These are phyloP conservation scores for Scolopax rusticola DNA, from an alignment of 2,797 vertebrate species.

Conservation along the genomic window DNA sequence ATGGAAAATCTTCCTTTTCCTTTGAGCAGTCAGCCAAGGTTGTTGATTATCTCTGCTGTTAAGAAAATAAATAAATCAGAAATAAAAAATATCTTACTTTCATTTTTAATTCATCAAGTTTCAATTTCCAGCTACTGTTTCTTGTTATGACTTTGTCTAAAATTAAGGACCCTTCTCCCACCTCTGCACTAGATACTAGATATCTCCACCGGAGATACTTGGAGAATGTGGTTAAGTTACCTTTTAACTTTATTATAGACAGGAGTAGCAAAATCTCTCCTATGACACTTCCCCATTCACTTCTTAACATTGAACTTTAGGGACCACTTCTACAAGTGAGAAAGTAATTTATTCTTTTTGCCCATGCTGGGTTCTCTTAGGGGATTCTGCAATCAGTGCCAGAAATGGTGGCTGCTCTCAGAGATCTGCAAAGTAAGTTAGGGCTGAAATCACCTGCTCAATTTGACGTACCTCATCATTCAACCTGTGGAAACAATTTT, in stretches of 20 bases:
- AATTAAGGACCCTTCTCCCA: constrained; percentile 19
- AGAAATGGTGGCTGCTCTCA: background rate
- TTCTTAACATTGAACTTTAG: background rate
- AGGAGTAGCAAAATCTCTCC: constrained; percentile 7
- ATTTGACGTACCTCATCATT: background rate
- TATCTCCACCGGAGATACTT: background rate
- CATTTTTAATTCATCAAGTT: background rate
- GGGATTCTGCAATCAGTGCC: background rate
- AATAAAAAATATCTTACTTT: background rate
- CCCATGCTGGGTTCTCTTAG: background rate
- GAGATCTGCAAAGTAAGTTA: background rate
- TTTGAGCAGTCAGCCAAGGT: background rate
- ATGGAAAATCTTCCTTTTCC: background rate
- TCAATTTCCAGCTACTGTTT: background rate
- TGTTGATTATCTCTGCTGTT: background rate
- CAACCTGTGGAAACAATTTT: background rate
- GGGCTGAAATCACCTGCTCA: background rate
- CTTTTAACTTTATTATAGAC: constrained; percentile 46
- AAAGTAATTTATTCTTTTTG: constrained; percentile 33
- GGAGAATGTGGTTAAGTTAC: background rate
- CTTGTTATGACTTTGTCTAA: background rate
- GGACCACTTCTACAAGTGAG: background rate
- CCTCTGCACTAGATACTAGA: background rate
- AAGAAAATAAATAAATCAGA: constrained; percentile 13
- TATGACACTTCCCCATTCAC: background rate